Evolutionary conservation across 2,797 vertebrate species (phyloP).

Genomic region (Dallia pectoralis): DNA sequence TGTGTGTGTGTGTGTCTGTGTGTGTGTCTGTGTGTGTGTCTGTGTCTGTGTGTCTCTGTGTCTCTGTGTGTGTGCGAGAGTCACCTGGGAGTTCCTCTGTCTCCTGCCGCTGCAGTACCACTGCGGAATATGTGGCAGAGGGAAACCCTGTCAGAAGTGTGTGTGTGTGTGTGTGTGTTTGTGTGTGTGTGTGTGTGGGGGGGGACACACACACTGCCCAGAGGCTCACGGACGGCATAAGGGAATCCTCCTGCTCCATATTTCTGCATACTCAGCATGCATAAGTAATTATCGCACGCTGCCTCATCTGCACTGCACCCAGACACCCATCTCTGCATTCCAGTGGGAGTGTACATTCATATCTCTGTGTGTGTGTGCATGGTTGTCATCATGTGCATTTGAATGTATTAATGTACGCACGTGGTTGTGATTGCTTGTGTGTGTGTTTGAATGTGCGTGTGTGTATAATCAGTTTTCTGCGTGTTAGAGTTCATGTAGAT

Average conservation of each 20-base stretch:
- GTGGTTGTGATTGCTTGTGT: neutral
- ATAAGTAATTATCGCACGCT: constrained; percentile 6
- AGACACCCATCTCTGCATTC: neutral
- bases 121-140: neutral
- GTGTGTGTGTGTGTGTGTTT: neutral
- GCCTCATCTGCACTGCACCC: constrained; percentile 14
- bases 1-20: neutral
- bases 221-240: neutral
- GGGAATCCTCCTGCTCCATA: constrained; percentile 6
- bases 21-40: too few relatives aligned
- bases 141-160: neutral
- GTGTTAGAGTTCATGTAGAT: neutral
- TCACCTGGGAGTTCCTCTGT: neutral
- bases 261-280: constrained; percentile 14
- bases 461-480: neutral
- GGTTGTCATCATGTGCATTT: too few relatives aligned
- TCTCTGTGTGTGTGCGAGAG: neutral
- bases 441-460: neutral
- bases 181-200: neutral
- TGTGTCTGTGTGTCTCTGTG: neutral
- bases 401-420: neutral
- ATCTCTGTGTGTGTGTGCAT: neutral
- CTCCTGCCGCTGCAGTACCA: too few relatives aligned
- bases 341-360: neutral
- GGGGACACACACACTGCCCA: neutral